Conservation (phyloP, 1,140 invertebrate genomes). For the Macrobrachium nipponense region DNA sequence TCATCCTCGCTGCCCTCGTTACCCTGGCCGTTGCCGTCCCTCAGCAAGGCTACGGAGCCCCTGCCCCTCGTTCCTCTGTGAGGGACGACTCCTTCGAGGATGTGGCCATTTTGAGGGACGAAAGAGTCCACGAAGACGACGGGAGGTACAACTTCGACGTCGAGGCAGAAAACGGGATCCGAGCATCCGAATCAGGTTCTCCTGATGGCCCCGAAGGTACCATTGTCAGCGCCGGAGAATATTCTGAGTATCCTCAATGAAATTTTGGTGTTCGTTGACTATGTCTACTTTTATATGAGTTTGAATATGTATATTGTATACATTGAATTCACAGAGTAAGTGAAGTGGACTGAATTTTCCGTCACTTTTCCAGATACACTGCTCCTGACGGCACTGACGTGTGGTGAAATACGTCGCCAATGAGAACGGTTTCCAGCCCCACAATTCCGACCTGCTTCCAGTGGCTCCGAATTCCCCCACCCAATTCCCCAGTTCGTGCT, state of each 20-base stretch:
- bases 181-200: conserved; percentile 41
- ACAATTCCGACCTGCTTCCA: conserved; percentile 80
- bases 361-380: neutral
- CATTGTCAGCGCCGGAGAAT: conserved; percentile 38
- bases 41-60: neutral
- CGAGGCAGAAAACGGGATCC: conserved; percentile 54
- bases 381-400: conserved; percentile 31
- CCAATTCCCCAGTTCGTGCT: conserved; percentile 38
- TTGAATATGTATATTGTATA: no score
- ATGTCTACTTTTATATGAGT: no score
- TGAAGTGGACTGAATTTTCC: no score
- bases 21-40: conserved; percentile 14
- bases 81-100: conserved; percentile 16
- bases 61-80: neutral
- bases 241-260: conserved; percentile 13
- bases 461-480: conserved; percentile 72
- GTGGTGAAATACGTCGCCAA: conserved; percentile 13
- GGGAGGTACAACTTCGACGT: conserved; percentile 50
- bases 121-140: conserved; percentile 38
- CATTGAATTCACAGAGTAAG: no score
- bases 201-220: conserved; percentile 41
- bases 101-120: conserved; percentile 27
- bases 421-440: conserved; percentile 78
- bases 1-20: conserved; percentile 26
- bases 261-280: neutral